A percentile compares a stretch with the other conserved stretches of the same genome.
Evolutionary conservation across 2,888 invertebrate species (phyloP).

Genomic region (Cheilosia grossa): DNA sequence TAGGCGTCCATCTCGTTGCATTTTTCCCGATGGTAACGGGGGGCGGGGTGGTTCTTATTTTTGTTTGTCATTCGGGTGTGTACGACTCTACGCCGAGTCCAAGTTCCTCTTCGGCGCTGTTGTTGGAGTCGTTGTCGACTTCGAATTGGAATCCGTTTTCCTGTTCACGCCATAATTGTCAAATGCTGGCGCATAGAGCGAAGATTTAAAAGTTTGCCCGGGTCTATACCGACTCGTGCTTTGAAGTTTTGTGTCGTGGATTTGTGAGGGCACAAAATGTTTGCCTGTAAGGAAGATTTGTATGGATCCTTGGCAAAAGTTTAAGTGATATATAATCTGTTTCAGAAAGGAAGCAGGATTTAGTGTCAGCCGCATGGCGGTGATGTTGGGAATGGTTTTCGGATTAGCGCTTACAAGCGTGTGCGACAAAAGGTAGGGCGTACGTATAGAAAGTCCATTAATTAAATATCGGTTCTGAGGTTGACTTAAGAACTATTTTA

Average conservation of each 20-base stretch:
- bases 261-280: constrained; percentile 66
- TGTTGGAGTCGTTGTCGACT: constrained; percentile 44
- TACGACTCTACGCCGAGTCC: constrained; percentile 14
- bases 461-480: constrained; percentile 58
- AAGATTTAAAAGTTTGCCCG: constrained; percentile 71
- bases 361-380: constrained; percentile 44
- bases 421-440: background rate
- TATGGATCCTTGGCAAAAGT: constrained; percentile 66
- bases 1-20: constrained; percentile 56
- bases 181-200: constrained; percentile 70
- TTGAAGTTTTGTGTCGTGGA: constrained; percentile 69
- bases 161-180: constrained; percentile 75
- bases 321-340: constrained; percentile 75
- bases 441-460: constrained; percentile 71
- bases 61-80: constrained; percentile 59
- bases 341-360: constrained; percentile 69
- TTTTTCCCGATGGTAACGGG: constrained; percentile 11
- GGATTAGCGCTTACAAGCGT: constrained; percentile 49
- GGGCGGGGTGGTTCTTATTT: constrained; percentile 47
- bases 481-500: background rate
- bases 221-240: constrained; percentile 33
- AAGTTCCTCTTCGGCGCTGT: constrained; percentile 40
- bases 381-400: constrained; percentile 23
- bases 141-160: constrained; percentile 72
- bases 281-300: constrained; percentile 59